Evolutionary conservation across 2,113 vertebrate species (phyloP).

Genomic region (Gavia stellata): DNA sequence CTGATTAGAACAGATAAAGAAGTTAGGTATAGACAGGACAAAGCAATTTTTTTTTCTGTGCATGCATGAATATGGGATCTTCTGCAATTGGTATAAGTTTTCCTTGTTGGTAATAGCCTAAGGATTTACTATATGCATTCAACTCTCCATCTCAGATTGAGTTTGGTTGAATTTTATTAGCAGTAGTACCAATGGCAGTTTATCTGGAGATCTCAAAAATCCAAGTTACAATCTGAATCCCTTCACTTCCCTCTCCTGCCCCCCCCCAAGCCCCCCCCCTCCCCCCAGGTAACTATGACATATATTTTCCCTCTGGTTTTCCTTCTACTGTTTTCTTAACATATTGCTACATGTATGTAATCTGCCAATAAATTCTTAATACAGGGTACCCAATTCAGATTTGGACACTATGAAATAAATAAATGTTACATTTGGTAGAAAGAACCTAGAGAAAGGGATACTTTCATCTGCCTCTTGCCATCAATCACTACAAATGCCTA

Average conservation of each 20-base stretch:
- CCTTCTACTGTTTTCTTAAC: neutral
- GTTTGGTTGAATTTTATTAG: neutral
- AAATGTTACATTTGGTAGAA: neutral
- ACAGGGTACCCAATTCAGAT: neutral
- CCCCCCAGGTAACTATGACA: neutral
- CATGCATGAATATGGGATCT: neutral
- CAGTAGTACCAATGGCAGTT: neutral
- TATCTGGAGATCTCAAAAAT: neutral
- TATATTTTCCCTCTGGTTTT: neutral
- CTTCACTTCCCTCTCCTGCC: neutral
- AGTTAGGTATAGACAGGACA: neutral
- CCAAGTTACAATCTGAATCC: neutral
- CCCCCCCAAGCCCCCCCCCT: fast-evolving
- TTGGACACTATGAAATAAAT: neutral
- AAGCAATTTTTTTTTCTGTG: neutral
- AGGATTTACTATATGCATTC: neutral
- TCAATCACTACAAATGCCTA: neutral
- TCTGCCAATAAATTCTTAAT: neutral
- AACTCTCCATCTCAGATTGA: neutral
- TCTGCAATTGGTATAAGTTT: neutral
- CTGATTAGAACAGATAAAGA: neutral
- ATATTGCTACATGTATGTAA: neutral
- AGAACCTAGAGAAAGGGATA: neutral
- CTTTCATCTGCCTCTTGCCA: neutral
- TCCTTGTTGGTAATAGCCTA: neutral